Base-by-base conservation (phyloP, 2,888 invertebrate genomes). In the Mesoligia furuncula region DNA sequence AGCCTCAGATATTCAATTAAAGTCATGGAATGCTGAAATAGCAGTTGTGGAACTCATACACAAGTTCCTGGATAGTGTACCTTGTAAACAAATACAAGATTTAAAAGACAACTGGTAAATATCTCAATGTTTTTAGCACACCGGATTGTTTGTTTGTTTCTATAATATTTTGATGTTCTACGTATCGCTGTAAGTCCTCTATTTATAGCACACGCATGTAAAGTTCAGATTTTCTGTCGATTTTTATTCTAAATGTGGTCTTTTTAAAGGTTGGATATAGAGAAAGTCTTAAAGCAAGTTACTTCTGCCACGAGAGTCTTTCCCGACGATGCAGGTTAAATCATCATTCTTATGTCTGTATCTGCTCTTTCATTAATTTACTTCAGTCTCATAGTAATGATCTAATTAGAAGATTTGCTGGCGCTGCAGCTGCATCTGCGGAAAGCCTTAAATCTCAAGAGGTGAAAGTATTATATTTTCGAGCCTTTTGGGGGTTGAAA, bases 11-110 rank as follows among this genome's bases (percentile, higher is more conserved):
- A 90, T 96, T 68, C 96, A 97, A 85, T 93, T 94, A 77, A 96
- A 96, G 80, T 96, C 96, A 0, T 95, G 93, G 92, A 96, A 96
- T 81, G 98, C 98, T 45, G 98, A 98, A 94, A 97, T 97, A 81
- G 98, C 98, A 48, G 98, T 98, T 0, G 97, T 98, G 64, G 98
- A 98, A 87, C 96, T 99, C 54, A 98, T 98, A 45, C 97, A 98
- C 86, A 98, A 98, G 94, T 98, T 98, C 90, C 95, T 98, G 79
- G 97, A 97, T 48, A 97, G 97, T 54, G 97, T 97, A 73, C 97
- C 95, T 80, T 97, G 97, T 81, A 97, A 97, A 80, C 97, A 94
- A 86, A 97, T 97, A 75, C 96, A 97, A 85, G 97, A 95, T 89
- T 93, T 97, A 76, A 98, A 97, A 91, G 97, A 97, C 91, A 97